Evolutionary conservation across 2,797 vertebrate species (phyloP), one percentile per base, ranked within the genome.

Genomic region (Knipowitschia caucasica): DNA sequence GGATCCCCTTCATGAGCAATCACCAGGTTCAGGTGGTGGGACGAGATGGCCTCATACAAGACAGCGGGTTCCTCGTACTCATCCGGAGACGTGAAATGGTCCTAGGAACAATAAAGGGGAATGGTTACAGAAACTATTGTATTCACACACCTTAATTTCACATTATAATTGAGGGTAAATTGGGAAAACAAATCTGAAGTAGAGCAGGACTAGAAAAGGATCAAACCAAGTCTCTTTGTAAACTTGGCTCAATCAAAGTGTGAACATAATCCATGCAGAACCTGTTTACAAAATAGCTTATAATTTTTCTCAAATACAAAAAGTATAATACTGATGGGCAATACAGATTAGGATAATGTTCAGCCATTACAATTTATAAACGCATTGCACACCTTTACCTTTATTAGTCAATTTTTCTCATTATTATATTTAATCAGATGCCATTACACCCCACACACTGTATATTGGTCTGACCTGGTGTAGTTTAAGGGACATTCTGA

Each of bases 51-150:
- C 86, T 98, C 94, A 15, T 94, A 99, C 54, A 99, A 91, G 45
- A 98, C 92, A 1, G 92, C 86, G 0, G 95, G 93, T 77, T 99
- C 97, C 4, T 99, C 97, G 1, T 98, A 99, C 58, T 99, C 97
- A 52, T 99, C 97, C 0, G 96, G 96, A 67, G 95, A 99, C 2
- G 96, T 99, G 81, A 99, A 99, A 84, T 99, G 97, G 86, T 99
- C 97, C 97, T 99, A 65, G 44, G 2, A 27, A 10, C 4, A 15
- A 34, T 20, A 4, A 26, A 12, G 0, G n/a, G 5, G 14, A 4
- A 46, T n/a, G 1, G 25, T 47, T 14, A n/a, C 4, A 25, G 17
- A 29, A 21, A 23, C 23, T 20, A 24, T 27, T 3, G 9, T 46
- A 2, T 35, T 15, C 18, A 40, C n/a, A n/a, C n/a, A n/a, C n/a